Conservation (phyloP, 2,797 vertebrate genomes). For the Chelidonichthys spinosus region DNA sequence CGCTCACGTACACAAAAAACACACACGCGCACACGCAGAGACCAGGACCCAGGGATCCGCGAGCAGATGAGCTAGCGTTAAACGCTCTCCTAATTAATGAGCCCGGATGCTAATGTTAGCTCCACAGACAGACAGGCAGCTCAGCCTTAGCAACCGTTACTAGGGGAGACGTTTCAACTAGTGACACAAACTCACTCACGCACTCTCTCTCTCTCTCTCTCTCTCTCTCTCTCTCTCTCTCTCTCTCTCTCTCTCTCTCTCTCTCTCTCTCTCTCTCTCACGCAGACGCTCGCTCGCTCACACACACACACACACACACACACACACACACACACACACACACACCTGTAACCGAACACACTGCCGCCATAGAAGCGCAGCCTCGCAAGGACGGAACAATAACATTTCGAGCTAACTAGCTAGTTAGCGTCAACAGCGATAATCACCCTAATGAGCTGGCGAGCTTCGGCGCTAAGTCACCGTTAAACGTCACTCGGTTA, state of each 20-base stretch:
- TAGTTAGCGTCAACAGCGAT: not conserved
- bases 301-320: constrained; percentile 1
- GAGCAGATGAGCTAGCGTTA: constrained; percentile 1
- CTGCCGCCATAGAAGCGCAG: not conserved
- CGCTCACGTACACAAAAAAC: too few species aligned
- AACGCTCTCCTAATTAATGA: constrained; percentile 28
- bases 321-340: constrained; percentile 10
- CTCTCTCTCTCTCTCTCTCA: not conserved
- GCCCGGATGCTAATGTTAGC: constrained; percentile 30
- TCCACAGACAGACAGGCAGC: constrained; percentile 16
- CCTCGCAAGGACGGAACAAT: not conserved
- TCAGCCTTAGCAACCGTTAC: constrained; percentile 52
- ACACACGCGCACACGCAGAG: not conserved
- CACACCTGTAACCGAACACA: constrained; percentile 32
- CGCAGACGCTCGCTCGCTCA: not conserved
- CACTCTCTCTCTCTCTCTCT: not conserved
- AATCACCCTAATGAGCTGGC: not conserved
- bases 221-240: not conserved
- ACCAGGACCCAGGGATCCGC: not conserved
- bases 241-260: not conserved
- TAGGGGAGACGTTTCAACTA: constrained; percentile 30
- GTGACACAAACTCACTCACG: not conserved
- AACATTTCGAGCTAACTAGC: not conserved
- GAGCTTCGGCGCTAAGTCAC: not conserved
- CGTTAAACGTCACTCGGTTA: not conserved